Evolutionary conservation across 2,797 vertebrate genomes (phyloP), one percentile per base, ranked within the genome.

Genomic region (Rachycentron canadum): DNA sequence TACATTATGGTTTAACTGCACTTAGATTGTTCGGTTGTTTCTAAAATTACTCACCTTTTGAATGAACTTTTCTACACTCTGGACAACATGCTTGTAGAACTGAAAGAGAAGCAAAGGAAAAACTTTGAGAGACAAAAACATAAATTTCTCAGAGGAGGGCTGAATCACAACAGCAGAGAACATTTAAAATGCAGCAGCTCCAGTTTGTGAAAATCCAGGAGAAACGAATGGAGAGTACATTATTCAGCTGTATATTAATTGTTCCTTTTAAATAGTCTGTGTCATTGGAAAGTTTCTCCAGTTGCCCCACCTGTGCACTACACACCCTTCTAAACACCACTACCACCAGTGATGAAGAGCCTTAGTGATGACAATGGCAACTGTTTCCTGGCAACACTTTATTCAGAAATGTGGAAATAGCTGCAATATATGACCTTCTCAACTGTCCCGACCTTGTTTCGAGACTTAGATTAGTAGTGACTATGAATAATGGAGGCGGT

Each of bases 81-180:
- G 98, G 83, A 99, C 98, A 83, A 99, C 98, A 55, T 99, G 98
- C 81, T 99, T 99, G 96, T 99, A 99, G 88, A 99, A 99, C 98
- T 99, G 91, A 83, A 97, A 96, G 76, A 88, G 47, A 91, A 84
- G 49, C 65, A 90, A n/a, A 60, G 25, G 52, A 65, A 61, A 65
- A 67, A 57, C 5, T 52, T 78, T 63, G 57, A 78, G 49, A 64
- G 13, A 63, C 2, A 11, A 61, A 12, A 62, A 49, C 0, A 25
- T 0, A 10, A 57, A 10, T 12, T 38, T 72, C 21, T 23, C 6
- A 62, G 16, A 67, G n/a, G 17, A 7, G 11, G 52, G 2, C 71
- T 55, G 13, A 11, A 65, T 47, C 50, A 71, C 1, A 43, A 53
- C 21, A 34, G 0, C 5, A 8, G 26, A 21, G 28, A 3, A 62